phyloP scores from a whole-genome alignment of 2,113 vertebrate genomes.

The Phyllopteryx taeniolatus region DNA sequence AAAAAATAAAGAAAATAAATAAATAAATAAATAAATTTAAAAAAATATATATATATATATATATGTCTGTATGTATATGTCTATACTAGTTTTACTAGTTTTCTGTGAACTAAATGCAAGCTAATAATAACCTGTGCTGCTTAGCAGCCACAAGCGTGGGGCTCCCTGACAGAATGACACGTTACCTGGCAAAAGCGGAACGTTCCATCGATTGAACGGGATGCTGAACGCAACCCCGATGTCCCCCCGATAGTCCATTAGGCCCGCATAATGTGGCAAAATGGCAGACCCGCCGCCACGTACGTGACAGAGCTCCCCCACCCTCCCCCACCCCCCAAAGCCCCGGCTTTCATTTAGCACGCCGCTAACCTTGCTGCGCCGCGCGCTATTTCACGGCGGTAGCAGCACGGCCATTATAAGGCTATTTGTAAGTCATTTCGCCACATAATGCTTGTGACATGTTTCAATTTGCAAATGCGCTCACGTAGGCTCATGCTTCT shows the following conservation, averaged over 20 bases:
- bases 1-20: too few relatives aligned
- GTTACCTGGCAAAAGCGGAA: slow-evolving; percentile 41
- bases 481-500: slow-evolving; percentile 2
- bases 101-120: neutral
- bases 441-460: slow-evolving; percentile 11
- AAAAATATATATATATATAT: too few relatives aligned
- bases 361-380: slow-evolving; percentile 25
- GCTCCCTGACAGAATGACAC: neutral
- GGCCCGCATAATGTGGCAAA: slow-evolving; percentile 66
- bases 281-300: slow-evolving; percentile 52
- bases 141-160: neutral
- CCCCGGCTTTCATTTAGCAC: slow-evolving; percentile 61
- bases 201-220: slow-evolving; percentile 51
- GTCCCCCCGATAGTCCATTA: slow-evolving; percentile 64
- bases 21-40: too few relatives aligned
- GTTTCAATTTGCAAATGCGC: slow-evolving; percentile 21
- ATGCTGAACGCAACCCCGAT: slow-evolving; percentile 35
- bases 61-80: too few relatives aligned
- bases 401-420: slow-evolving; percentile 38
- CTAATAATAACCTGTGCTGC: neutral
- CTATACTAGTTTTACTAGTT: neutral
- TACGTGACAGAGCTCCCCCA: slow-evolving; percentile 44
- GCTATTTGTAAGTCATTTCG: slow-evolving; percentile 38
- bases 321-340: slow-evolving; percentile 37
- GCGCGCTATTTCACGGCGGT: slow-evolving; percentile 33